Evolutionary conservation across 2,797 vertebrate species (phyloP).

Genomic region (Macroramphosus scolopax): DNA sequence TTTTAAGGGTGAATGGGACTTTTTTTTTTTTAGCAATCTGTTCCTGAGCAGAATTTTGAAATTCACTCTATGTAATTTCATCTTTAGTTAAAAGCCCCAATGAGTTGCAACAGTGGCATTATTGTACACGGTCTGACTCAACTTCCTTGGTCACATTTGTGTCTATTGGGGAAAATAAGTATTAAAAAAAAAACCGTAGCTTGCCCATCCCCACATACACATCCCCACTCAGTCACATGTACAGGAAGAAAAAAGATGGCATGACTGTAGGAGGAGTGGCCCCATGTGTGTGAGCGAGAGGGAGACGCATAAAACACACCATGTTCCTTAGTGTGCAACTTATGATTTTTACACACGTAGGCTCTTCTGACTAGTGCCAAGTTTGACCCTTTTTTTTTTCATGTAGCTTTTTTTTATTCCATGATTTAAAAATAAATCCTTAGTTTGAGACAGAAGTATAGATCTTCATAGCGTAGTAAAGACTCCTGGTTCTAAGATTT

Average conservation of each 20-base stretch:
- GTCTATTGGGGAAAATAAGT: background rate
- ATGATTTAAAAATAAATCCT: too few relatives aligned
- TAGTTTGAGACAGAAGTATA: background rate
- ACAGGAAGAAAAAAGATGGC: constrained; percentile 23
- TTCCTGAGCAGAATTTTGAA: background rate
- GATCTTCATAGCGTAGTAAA: background rate
- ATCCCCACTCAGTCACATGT: constrained; percentile 16
- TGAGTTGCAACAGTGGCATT: background rate
- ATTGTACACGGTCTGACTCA: constrained; percentile 1
- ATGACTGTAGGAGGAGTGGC: constrained; percentile 21
- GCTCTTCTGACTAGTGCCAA: too few relatives aligned
- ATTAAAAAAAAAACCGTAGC: constrained; percentile 3
- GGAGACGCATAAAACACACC: too few relatives aligned
- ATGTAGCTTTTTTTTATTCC: too few relatives aligned
- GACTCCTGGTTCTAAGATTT: constrained; percentile 37
- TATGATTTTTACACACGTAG: too few relatives aligned
- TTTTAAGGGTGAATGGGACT: too few relatives aligned
- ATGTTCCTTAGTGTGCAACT: too few relatives aligned
- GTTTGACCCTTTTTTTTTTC: too few relatives aligned
- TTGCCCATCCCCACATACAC: constrained; percentile 6
- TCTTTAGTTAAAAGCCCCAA: too few relatives aligned
- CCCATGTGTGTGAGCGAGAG: too few relatives aligned
- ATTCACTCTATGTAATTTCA: constrained; percentile 1
- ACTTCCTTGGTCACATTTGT: constrained; percentile 10
- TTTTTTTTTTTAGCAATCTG: too few relatives aligned